Evolutionary conservation across 2,797 vertebrate species (phyloP), one percentile per base, ranked within the genome.

Genomic region (Cephalopachus bancanus): DNA sequence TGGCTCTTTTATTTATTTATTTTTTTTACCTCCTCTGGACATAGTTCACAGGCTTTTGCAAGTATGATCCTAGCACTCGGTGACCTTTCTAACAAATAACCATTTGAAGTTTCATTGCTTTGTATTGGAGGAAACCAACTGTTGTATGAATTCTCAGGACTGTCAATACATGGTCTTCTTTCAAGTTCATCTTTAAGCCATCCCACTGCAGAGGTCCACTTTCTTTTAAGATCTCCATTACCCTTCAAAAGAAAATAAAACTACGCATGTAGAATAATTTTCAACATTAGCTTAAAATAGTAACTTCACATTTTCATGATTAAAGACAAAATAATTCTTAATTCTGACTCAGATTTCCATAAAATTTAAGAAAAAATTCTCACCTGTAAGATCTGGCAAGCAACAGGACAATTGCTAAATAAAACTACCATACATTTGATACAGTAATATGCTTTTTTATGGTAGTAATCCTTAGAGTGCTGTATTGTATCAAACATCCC

Each of bases 351-450:
- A 28, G 10, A 22, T 55, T 60, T 33, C 44, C 28, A 96, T 10
- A 96, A 93, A 85, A 83, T 22, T 26, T 85, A 94, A 95, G 7
- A 7, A 75, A 96, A 1, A 97, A 0, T 8, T 51, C 78, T 98
- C 98, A 99, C 99, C 99, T 99, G 99, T 80, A 99, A 98, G 97
- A 99, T 99, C 98, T 99, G 99, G 98, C 99, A 99, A 74, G 99
- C 99, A 97, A 99, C 99, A 95, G 99, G 99, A 98, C 99, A 99
- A 98, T 99, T 99, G 98, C 99, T 99, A 98, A 99, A 99, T 79
- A 99, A 99, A 83, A 99, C 99, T 97, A 99, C 99, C 99, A 99
- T 99, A 98, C 99, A 99, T 98, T 99, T 99, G 98, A 99, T 99
- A 98, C 99, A 99, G 97, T 99, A 99, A 97, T 99, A 99, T 87